Conservation (phyloP, 2,113 vertebrate genomes). For the Sebastes schlegelii region DNA sequence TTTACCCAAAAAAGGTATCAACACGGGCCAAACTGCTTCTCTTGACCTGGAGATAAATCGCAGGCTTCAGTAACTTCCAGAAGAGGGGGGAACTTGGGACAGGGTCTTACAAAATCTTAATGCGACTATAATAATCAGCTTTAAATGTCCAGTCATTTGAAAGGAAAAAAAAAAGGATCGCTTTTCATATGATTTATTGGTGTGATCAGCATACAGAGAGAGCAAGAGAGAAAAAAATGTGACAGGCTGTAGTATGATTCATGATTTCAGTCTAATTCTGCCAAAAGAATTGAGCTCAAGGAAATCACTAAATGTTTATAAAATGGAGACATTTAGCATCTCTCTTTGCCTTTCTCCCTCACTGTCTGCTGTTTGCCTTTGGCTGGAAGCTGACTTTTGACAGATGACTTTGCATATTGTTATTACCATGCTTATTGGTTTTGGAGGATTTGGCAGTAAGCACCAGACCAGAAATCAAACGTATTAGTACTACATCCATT, state of each 20-base stretch:
- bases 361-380: conserved; percentile 59
- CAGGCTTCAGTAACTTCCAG: conserved; percentile 61
- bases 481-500: conserved; percentile 59
- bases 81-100: conserved; percentile 49
- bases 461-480: conserved; percentile 52
- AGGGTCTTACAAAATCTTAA: conserved; percentile 49
- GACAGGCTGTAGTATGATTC: conserved; percentile 49
- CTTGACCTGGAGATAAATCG: conserved; percentile 49
- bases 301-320: conserved; percentile 68
- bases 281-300: conserved; percentile 59
- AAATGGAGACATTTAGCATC: conserved; percentile 58
- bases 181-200: conserved; percentile 53
- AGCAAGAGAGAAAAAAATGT: background rate
- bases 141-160: conserved; percentile 43
- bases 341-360: conserved; percentile 44
- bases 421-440: conserved; percentile 71
- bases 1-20: conserved; percentile 72
- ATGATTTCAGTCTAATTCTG: conserved; percentile 60
- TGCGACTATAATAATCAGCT: conserved; percentile 64
- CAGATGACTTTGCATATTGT: conserved; percentile 73
- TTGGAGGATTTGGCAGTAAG: conserved; percentile 66
- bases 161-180: conserved; percentile 24
- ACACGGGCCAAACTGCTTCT: conserved; percentile 12
- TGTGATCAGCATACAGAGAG: conserved; percentile 46
- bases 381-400: conserved; percentile 66